Base-by-base conservation (phyloP, 2,797 vertebrate species). In the Streptopelia turtur region DNA sequence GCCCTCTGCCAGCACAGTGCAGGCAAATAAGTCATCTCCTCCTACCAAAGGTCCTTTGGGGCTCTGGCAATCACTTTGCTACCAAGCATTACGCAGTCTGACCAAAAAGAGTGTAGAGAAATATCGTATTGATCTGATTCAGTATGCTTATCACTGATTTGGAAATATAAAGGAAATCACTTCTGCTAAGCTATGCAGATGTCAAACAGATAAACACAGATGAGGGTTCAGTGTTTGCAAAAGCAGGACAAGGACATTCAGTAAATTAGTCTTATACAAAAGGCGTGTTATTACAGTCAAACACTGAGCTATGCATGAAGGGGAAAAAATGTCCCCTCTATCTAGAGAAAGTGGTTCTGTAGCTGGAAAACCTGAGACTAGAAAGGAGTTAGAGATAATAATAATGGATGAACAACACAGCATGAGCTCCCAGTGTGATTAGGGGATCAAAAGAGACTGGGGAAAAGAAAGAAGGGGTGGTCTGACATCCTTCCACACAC, bases 101-200 rank as follows among this genome's bases (percentile, higher is more conserved):
- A n/a, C 20, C 24, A 64, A 63, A 88, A 86, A 71, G 27, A 55
- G 24, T 3, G 5, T 17, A 23, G 24, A 81, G n/a, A 56, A 71
- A 31, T 45, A 65, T 39, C 28, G 2, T 22, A 41, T 18, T 59
- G 68, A 78, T 81, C 70, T 37, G 28, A 78, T 37, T 56, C 77
- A 64, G 9, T 37, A 8, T 0, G 2, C 35, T 90, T 37, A 50
- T 75, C 72, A 12, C 25, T 50, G 45, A 60, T 68, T 64, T 49
- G 53, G 68, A 88, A 81, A 60, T 23, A 60, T 5, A 61, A 74
- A 80, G 35, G 37, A 92, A 90, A 86, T 47, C 9, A 17, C 41
- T 94, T 64, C 65, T 82, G 53, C 37, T 89, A 33, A 86, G 60
- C 69, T 55, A 55, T 72, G 59, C 70, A 72, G 71, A 76, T 49